Evolutionary conservation across 2,888 invertebrate species (phyloP).

Genomic region (Chrysolina oricalcia): DNA sequence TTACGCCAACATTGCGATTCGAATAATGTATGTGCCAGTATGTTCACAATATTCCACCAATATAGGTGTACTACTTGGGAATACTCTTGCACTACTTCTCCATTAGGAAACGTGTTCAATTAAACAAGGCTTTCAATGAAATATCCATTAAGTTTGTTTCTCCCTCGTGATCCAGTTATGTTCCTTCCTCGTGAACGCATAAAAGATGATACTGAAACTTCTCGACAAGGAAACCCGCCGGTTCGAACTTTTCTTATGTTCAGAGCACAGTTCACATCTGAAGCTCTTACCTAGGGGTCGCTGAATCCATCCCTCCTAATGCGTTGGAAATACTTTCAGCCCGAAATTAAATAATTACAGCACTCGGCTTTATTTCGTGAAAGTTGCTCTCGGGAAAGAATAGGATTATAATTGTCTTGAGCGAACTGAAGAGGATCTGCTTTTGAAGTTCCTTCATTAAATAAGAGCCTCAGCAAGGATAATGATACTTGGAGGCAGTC

Average conservation of each 20-base stretch:
- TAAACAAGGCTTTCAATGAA: too few species aligned
- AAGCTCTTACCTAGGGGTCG: neutral
- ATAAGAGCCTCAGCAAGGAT: neutral
- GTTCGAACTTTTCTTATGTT: neutral
- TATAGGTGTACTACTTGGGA: too few species aligned
- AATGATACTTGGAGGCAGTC: neutral
- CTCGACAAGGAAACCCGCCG: too few species aligned
- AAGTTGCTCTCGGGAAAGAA: neutral
- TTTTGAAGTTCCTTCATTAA: neutral
- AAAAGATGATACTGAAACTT: too few species aligned
- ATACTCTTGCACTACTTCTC: too few species aligned
- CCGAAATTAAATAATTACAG: neutral
- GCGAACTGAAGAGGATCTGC: neutral
- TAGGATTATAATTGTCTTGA: neutral
- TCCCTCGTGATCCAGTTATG: neutral
- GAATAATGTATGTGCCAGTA: too few species aligned
- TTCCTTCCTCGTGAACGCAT: neutral
- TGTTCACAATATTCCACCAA: too few species aligned
- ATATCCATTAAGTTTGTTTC: too few species aligned
- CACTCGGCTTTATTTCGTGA: neutral
- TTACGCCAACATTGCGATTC: too few species aligned
- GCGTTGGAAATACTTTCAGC: neutral
- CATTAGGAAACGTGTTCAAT: too few species aligned
- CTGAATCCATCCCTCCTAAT: neutral
- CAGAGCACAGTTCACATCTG: neutral